Evolutionary conservation across 92 coral and sea anemone species (phyloP).

Genomic region (Porites cylindrica): DNA sequence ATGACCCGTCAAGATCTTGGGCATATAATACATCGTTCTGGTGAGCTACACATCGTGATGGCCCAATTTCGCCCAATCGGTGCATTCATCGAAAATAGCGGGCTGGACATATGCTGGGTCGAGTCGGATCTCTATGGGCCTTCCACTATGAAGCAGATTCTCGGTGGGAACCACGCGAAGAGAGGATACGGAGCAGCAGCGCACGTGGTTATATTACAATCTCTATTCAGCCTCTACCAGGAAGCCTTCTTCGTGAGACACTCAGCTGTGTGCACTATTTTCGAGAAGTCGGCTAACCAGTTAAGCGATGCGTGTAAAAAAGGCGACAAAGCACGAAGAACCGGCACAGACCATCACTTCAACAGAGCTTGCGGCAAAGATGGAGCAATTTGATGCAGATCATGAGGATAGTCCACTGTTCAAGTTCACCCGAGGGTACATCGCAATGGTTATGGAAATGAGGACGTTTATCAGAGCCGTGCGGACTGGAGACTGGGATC

Average conservation of each 20-base stretch:
- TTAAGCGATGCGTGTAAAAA: constrained; percentile 43
- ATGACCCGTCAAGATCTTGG: constrained; percentile 52
- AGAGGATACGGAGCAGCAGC: constrained; percentile 45
- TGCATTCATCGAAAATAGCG: constrained; percentile 48
- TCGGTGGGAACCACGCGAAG: constrained; percentile 68
- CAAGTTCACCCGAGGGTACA: constrained; percentile 63
- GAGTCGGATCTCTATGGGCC: constrained; percentile 72
- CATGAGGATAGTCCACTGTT: constrained; percentile 60
- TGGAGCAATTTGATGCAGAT: constrained; percentile 63
- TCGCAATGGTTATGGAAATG: constrained; percentile 75
- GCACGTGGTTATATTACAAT: too few species aligned
- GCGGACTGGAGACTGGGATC: constrained; percentile 73
- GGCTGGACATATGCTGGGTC: constrained; percentile 68
- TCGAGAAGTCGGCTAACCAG: constrained; percentile 43
- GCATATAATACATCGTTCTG: constrained; percentile 56
- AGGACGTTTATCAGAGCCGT: constrained; percentile 43
- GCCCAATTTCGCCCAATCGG: constrained; percentile 55
- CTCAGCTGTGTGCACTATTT: constrained; percentile 15
- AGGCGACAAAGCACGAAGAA: constrained; percentile 43
- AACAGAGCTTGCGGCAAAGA: constrained; percentile 55
- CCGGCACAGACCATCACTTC: constrained; percentile 51
- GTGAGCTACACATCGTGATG: constrained; percentile 75
- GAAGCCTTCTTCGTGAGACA: constrained; percentile 54
- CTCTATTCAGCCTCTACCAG: constrained; percentile 60
- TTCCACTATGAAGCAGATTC: constrained; percentile 67